Conservation (phyloP, 2,888 invertebrate species). For the Euclidia mi region DNA sequence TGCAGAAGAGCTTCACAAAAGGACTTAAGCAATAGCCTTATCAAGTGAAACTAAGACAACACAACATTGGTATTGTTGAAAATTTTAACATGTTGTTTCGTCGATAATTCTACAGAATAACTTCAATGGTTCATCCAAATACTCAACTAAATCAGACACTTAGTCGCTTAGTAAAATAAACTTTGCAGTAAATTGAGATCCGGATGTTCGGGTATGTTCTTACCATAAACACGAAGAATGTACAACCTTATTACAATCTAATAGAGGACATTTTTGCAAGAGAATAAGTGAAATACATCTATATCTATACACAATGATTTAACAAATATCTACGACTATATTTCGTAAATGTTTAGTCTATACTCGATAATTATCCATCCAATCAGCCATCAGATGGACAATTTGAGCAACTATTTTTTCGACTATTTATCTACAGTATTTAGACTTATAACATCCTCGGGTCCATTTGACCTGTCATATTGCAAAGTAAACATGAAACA, state of each 20-base stretch:
- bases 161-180: no score
- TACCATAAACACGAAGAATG: background rate
- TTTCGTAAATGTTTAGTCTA: conserved; percentile 21
- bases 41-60: no score
- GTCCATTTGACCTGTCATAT: conserved; percentile 9
- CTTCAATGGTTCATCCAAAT: no score
- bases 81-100: no score
- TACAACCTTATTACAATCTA: conserved; percentile 2
- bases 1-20: no score
- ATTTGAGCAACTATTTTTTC: conserved; percentile 63
- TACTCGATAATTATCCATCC: conserved; percentile 45
- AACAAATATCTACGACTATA: conserved; percentile 31
- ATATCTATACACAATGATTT: conserved; percentile 31
- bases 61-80: no score
- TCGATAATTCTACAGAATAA: no score
- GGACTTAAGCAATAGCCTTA: no score
- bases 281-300: background rate
- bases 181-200: no score
- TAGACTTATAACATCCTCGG: background rate
- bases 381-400: conserved; percentile 64
- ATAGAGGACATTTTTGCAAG: conserved; percentile 8
- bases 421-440: conserved; percentile 6
- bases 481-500: no score
- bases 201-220: no score
- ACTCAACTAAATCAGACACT: no score